phyloP scores from a whole-genome alignment of 2,888 invertebrate species.

The Oasisia sp. region DNA sequence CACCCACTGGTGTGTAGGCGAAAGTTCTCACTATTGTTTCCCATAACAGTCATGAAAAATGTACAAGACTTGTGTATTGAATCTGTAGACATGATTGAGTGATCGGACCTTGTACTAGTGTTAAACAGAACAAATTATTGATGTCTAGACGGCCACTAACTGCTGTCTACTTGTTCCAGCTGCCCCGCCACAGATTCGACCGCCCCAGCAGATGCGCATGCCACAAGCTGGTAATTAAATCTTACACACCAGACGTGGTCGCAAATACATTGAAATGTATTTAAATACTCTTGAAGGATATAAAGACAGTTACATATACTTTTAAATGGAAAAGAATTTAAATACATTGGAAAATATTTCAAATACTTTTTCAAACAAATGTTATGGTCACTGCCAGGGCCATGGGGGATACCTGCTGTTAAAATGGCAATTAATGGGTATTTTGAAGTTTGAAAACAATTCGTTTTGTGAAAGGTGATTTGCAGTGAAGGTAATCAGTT shows the following conservation, averaged over 20 bases:
- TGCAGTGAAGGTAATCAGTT: too few species aligned
- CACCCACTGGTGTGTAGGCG: neutral
- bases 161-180: conserved; percentile 38
- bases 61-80: neutral
- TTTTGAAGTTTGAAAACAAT: too few species aligned
- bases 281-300: too few species aligned
- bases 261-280: too few species aligned
- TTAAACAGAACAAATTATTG: neutral
- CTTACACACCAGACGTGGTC: neutral
- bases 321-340: too few species aligned
- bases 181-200: conserved; percentile 26
- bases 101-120: neutral
- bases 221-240: neutral
- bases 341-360: too few species aligned
- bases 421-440: too few species aligned
- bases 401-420: too few species aligned
- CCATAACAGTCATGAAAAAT: neutral
- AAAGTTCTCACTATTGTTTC: neutral
- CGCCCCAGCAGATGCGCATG: neutral
- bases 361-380: too few species aligned
- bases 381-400: too few species aligned
- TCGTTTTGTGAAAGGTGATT: too few species aligned
- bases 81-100: neutral
- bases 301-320: too few species aligned
- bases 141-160: neutral